Base-by-base conservation (phyloP, 2,888 invertebrate genomes). In the Choreutis nemorana region DNA sequence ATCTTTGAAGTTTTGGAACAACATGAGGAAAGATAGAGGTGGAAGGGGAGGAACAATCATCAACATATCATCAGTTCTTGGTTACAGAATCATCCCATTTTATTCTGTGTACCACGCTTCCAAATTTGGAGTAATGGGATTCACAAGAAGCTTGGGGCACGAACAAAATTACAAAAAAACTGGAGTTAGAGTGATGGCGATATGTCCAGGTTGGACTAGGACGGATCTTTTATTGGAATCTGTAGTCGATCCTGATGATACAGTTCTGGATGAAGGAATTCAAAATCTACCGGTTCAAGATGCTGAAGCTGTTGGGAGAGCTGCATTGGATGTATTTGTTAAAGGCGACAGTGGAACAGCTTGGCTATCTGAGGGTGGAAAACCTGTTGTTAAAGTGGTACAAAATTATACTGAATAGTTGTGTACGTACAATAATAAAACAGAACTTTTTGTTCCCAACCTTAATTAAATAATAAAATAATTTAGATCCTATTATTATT, bases 21-120 rank as follows among this genome's bases (percentile, higher is more conserved):
- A 70, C 50, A 66, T 82, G 68, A 57, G 73, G 12, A 60, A 53
- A 29, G 55, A 70, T 37, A 61, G 60, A 12, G 62, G 68, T 2
- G 75, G 73, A 2, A 40, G 51, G 21, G 83, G 83, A 2, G 83
- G 83, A 7, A 58, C 66, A 7, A 63, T 84, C 26, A 61, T 84
- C 13, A 84, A 85, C 48, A 66, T 82, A 22, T 63, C 81, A 2
- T 82, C 83, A 8, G 66, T 79, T 11, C 60, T 75, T 35, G 83
- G 82, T 1, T 48, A 80, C n/a, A 53, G 59, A 38, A 56, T 68
- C 2, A 53, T 63, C 29, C 82, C 82, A 2, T n/a, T n/a, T n/a
- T n/a, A n/a, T n/a, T n/a, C n/a, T n/a, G 59, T 79, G 9, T 81
- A 81, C 48, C 65, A 66, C 1, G 75, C 75, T 2, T 78, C 81